phyloP scores from a whole-genome alignment of 2,888 invertebrate genomes.

The Hecatera dysodea region DNA sequence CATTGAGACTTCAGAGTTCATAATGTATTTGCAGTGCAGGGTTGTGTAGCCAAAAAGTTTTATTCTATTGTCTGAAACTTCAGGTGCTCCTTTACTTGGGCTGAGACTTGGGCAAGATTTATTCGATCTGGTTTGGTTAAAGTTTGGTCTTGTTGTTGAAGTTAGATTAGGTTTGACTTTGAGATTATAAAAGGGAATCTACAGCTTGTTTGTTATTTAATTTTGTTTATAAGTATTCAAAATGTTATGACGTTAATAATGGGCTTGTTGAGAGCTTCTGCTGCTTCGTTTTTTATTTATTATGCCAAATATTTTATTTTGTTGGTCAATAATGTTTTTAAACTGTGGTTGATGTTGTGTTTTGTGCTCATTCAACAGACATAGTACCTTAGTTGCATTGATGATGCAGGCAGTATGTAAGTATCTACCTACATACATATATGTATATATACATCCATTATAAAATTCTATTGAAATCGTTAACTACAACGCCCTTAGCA shows the following conservation, averaged over 20 bases:
- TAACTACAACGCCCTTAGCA: background rate
- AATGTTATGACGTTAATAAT: background rate
- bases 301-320: no score
- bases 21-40: slow-evolving; percentile 42
- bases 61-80: slow-evolving; percentile 25
- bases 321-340: no score
- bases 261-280: background rate
- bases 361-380: no score
- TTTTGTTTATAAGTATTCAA: background rate
- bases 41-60: slow-evolving; percentile 9
- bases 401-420: background rate
- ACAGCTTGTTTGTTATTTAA: background rate
- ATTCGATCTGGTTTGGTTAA: slow-evolving; percentile 8
- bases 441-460: slow-evolving; percentile 11
- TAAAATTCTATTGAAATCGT: slow-evolving; percentile 9
- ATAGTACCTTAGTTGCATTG: background rate
- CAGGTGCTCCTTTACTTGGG: background rate
- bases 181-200: background rate
- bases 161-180: slow-evolving; percentile 20
- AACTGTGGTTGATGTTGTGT: no score
- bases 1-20: slow-evolving; percentile 38
- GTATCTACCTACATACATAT: no score
- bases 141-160: slow-evolving; percentile 24
- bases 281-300: background rate
- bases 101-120: background rate